phyloP scores from a whole-genome alignment of 2,797 vertebrate genomes.

The Podarcis lilfordi region DNA sequence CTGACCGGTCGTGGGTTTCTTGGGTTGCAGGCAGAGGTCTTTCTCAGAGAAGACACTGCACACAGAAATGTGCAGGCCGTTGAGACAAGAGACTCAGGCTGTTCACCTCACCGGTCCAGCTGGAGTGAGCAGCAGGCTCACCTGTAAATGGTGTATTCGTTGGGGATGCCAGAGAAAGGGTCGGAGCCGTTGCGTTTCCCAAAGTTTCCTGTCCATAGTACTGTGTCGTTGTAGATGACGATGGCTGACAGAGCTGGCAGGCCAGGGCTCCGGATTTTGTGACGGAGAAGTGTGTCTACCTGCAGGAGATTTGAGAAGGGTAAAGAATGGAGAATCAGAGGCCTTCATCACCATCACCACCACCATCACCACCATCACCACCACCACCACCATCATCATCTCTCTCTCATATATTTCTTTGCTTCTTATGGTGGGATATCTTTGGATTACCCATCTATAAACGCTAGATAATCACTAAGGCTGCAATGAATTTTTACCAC shows the following conservation, averaged over 20 bases:
- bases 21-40: too few relatives aligned
- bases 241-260: slow-evolving; percentile 91
- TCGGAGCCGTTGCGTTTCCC: slow-evolving; percentile 89
- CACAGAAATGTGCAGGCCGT: neutral
- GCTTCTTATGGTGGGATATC: too few relatives aligned
- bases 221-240: slow-evolving; percentile 90
- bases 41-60: neutral
- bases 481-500: too few relatives aligned
- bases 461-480: neutral
- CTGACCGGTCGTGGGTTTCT: too few relatives aligned
- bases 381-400: too few relatives aligned
- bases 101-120: neutral
- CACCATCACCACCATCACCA: too few relatives aligned
- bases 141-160: slow-evolving; percentile 95
- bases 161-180: slow-evolving; percentile 84
- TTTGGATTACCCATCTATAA: rapidly evolving
- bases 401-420: neutral
- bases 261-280: slow-evolving; percentile 80
- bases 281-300: slow-evolving; percentile 87
- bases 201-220: slow-evolving; percentile 96
- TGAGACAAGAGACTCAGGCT: neutral
- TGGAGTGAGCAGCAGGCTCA: slow-evolving; percentile 50
- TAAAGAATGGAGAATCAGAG: neutral
- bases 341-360: rapidly evolving
- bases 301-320: slow-evolving; percentile 38